Percentiles rank a stretch among this genome's conserved stretches.
These are phyloP conservation scores for Cerastis leucographa DNA, from an alignment of 2,888 invertebrate species.

Conservation along the genomic window DNA sequence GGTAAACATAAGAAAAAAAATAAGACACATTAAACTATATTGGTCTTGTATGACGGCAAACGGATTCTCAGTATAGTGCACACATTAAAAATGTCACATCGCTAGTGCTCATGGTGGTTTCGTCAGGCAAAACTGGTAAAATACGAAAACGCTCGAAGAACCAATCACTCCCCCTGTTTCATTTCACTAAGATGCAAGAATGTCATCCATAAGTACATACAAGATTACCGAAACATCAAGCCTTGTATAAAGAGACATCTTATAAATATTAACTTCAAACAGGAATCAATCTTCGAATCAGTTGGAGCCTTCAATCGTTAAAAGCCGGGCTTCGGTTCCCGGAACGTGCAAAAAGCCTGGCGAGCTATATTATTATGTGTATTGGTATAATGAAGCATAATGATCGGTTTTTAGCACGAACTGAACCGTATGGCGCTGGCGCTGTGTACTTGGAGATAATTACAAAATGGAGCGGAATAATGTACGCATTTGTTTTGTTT, in stretches of 20 bases:
- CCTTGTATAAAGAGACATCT: constrained; percentile 24
- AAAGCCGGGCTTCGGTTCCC: constrained; percentile 57
- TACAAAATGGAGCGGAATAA: constrained; percentile 35
- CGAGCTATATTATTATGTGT: constrained; percentile 46
- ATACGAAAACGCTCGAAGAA: background rate
- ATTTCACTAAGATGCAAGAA: constrained; percentile 3
- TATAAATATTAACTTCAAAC: constrained; percentile 46
- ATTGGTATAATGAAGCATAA: constrained; percentile 55
- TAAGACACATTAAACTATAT: too few species aligned
- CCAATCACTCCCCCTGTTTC: background rate
- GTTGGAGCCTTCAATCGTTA: constrained; percentile 26
- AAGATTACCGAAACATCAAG: constrained; percentile 34
- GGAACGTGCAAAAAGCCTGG: constrained; percentile 60
- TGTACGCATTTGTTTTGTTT: constrained; percentile 9
- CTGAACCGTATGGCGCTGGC: constrained; percentile 50
- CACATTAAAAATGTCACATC: too few species aligned
- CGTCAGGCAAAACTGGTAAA: background rate
- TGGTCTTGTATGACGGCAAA: too few species aligned
- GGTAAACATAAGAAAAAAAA: too few species aligned
- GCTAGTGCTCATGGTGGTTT: background rate
- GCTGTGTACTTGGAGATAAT: constrained; percentile 25
- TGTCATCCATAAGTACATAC: constrained; percentile 13
- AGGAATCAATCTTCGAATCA: constrained; percentile 59
- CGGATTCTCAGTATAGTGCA: too few species aligned
- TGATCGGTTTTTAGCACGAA: constrained; percentile 49